Base-by-base conservation (phyloP, 2,797 vertebrate genomes). In the Aselliscus stoliczkanus region DNA sequence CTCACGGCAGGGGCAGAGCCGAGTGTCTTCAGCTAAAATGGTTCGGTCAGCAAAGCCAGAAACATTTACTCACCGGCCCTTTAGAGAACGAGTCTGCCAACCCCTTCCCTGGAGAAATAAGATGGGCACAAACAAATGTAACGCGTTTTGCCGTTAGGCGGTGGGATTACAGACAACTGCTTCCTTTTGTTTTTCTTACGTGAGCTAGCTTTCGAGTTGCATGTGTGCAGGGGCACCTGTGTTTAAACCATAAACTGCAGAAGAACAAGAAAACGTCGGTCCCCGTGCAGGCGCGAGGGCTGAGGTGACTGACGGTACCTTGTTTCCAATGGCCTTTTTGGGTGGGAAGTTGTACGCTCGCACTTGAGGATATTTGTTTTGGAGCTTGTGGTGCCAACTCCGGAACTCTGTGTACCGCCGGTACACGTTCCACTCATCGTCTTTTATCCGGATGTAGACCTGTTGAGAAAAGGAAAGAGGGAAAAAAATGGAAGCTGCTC, bases 381-480 rank as follows among this genome's bases (percentile, higher is more conserved):
- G 98, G 47, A 99, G 98, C 96, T 99, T 99, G 97, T 99, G 99
- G 98, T 99, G 99, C 94, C 99, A 98, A 91, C 98, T 98, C 83
- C 99, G 98, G 98, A 99, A 99, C 96, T 99, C 99, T 0, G 99
- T 98, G 0, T 99, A 99, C 42, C 99, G 98, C 81, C 99, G 98
- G 94, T 99, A 99, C 64, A 99, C 99, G 0, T 99, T 99, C 99
- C 99, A 99, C 97, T 99, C 99, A 2, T 99, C 99, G 39, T 99
- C 99, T 97, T 99, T 99, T 98, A 99, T 99, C 96, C 99, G 99
- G 97, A 99, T 99, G 88, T 99, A 99, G 52, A 99, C 99, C 99
- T 99, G 98, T 6, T 89, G 58, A 91, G 54, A 21, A 95, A 7
- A 42, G 96, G 4, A 47, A 94, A 72, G 91, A 69, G 14, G 69